A percentile compares a stretch with the other conserved stretches of the same genome.
These are phyloP conservation scores for Meganola albula DNA, from an alignment of 2,888 invertebrate genomes.

Conservation along the genomic window DNA sequence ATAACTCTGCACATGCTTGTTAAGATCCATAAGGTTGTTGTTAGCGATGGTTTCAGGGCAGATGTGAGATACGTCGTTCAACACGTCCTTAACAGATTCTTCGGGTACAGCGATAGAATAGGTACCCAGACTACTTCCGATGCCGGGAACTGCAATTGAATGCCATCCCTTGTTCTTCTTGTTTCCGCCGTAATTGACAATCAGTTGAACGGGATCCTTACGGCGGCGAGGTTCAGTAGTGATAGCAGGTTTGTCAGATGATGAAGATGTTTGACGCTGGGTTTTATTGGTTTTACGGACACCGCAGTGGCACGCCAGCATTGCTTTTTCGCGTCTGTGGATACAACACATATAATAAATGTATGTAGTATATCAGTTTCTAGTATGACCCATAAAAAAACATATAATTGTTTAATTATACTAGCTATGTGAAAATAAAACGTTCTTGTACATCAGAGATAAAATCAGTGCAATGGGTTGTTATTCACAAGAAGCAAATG, in stretches of 20 bases:
- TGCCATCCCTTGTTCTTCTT: slow-evolving; percentile 18
- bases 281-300: slow-evolving; percentile 41
- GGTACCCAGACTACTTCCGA: too few species aligned
- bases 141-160: too few species aligned
- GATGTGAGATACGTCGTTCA: slow-evolving; percentile 18
- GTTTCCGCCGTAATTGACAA: slow-evolving; percentile 37
- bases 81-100: background rate
- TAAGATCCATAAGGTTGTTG: slow-evolving; percentile 32
- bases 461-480: too few species aligned
- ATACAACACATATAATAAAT: background rate
- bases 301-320: slow-evolving; percentile 56
- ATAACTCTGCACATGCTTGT: too few species aligned
- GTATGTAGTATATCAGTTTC: background rate
- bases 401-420: too few species aligned
- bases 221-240: slow-evolving; percentile 28
- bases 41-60: slow-evolving; percentile 32
- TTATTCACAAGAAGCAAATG: too few species aligned
- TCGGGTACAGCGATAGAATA: too few species aligned
- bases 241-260: slow-evolving; percentile 43
- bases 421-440: too few species aligned
- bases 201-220: slow-evolving; percentile 36
- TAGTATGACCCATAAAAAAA: too few species aligned
- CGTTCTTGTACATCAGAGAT: too few species aligned
- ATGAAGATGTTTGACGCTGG: slow-evolving; percentile 53
- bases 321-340: slow-evolving; percentile 45